Conservation (phyloP, 2,888 invertebrate species). For the Chaitophorus viminalis region DNA sequence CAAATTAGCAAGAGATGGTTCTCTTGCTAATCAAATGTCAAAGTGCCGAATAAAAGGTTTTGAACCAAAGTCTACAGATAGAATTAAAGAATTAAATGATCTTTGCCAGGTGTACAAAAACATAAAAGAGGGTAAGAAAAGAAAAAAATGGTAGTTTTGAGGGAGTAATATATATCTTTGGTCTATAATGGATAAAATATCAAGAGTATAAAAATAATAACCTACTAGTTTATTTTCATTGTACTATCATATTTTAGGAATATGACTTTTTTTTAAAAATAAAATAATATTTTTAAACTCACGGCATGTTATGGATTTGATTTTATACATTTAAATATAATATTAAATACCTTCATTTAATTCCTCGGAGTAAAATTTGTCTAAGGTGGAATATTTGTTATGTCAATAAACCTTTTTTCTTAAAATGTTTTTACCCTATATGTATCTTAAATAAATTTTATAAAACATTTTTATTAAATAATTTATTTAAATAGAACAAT, state of each 20-base stretch:
- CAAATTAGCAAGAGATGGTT: neutral
- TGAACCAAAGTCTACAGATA: neutral
- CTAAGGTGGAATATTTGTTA: too few relatives aligned
- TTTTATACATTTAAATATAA: too few relatives aligned
- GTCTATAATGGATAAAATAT: neutral
- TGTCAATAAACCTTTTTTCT: too few relatives aligned
- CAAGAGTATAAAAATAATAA: neutral
- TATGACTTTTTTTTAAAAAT: neutral
- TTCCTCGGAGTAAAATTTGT: too few relatives aligned
- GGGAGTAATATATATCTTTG: neutral
- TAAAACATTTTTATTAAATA: too few relatives aligned
- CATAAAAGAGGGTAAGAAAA: neutral
- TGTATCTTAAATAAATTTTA: too few relatives aligned
- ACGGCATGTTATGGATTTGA: neutral
- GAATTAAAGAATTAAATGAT: neutral
- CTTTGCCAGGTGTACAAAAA: neutral
- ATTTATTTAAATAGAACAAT: too few relatives aligned
- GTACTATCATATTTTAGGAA: neutral
- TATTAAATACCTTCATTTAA: too few relatives aligned
- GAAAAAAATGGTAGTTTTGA: neutral
- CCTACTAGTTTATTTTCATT: neutral
- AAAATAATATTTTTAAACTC: neutral
- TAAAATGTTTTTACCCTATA: too few relatives aligned
- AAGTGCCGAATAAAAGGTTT: neutral
- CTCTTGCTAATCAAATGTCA: neutral